These are phyloP conservation scores for Portevinia maculata DNA, from an alignment of 2,888 invertebrate genomes.

Conservation along the genomic window DNA sequence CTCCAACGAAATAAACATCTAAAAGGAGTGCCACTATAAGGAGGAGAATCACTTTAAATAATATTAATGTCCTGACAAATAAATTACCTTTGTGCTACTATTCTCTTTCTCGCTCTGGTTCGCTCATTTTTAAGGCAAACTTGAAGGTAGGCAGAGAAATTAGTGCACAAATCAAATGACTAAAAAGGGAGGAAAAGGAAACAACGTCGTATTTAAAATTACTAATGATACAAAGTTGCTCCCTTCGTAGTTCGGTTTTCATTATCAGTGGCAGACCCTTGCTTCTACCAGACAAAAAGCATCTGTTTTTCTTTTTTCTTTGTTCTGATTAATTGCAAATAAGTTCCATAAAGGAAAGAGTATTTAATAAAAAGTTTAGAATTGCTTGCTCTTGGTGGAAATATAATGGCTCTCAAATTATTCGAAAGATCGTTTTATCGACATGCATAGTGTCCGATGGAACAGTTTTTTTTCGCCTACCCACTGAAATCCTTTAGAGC, in stretches of 20 bases:
- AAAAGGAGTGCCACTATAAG: slow-evolving; percentile 64
- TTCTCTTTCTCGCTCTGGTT: slow-evolving; percentile 12
- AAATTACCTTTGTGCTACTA: slow-evolving; percentile 64
- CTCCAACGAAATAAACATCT: slow-evolving; percentile 64
- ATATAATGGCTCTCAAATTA: slow-evolving; percentile 65
- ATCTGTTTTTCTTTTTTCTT: slow-evolving; percentile 66
- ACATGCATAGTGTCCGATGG: slow-evolving; percentile 56
- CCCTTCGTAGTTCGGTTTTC: slow-evolving; percentile 49
- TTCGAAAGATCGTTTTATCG: slow-evolving; percentile 66
- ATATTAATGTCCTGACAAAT: slow-evolving; percentile 73
- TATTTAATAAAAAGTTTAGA: slow-evolving; percentile 65
- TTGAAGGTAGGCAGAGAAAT: slow-evolving; percentile 69
- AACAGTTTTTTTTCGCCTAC: slow-evolving; percentile 36
- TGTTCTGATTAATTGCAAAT: slow-evolving; percentile 70
- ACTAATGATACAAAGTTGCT: slow-evolving; percentile 70
- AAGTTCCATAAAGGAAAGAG: slow-evolving; percentile 53
- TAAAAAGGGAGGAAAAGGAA: slow-evolving; percentile 49
- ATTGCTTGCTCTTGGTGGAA: slow-evolving; percentile 45
- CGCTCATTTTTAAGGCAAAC: slow-evolving; percentile 61
- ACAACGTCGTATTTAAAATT: slow-evolving; percentile 67
- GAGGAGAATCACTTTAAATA: slow-evolving; percentile 70
- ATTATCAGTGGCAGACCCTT: slow-evolving; percentile 65
- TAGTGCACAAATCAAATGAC: slow-evolving; percentile 73
- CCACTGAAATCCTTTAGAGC: slow-evolving; percentile 39
- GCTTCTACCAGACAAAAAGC: slow-evolving; percentile 39